Base-by-base conservation (phyloP, 1,140 invertebrate species). In the Penaeus japonicus region DNA sequence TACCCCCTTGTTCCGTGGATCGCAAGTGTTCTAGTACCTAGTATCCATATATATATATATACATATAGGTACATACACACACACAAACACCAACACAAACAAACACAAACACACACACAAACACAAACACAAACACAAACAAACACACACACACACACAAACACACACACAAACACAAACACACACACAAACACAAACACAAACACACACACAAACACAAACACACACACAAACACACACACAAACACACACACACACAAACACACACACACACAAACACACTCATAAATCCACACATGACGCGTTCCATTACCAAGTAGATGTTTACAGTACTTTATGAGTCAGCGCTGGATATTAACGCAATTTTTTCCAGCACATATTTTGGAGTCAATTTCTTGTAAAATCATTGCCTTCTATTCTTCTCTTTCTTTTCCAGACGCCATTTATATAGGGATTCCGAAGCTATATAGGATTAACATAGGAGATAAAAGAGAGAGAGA, bases 141-240 rank as follows among this genome's bases (percentile, higher is more conserved):
- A 77, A 22, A 77, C 12, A 70, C 18, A 70, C 15, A 12, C 62
- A 70, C 15, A 20, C 18, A 70, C 73, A 77, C 24, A 32, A 27
- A 77, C 24, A 77, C 24, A 32, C 32, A 77, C 24, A 32, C 24
- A 18, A 5, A 32, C 24, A 77, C 24, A 77, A 22, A 77, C 73
- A 77, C 73, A 12, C 24, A 77, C 24, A 39, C 73, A n/a, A n/a
- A n/a, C n/a, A n/a, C n/a, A n/a, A n/a, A 27, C 73, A 77, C 73
- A 77, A 22, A 77, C 12, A 70, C 18, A 70, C 15, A 12, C n/a
- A n/a, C n/a, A n/a, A n/a, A n/a, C n/a, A n/a, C n/a, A n/a, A n/a
- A n/a, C n/a, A 73, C 70, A 73, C 70, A 73, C 70, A 73, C 70
- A 73, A 24, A 73, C 70, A 73, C 70, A 73, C 70, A 73, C 70